phyloP scores from a whole-genome alignment of 2,888 invertebrate genomes.

The Drosophila trichaetosa region DNA sequence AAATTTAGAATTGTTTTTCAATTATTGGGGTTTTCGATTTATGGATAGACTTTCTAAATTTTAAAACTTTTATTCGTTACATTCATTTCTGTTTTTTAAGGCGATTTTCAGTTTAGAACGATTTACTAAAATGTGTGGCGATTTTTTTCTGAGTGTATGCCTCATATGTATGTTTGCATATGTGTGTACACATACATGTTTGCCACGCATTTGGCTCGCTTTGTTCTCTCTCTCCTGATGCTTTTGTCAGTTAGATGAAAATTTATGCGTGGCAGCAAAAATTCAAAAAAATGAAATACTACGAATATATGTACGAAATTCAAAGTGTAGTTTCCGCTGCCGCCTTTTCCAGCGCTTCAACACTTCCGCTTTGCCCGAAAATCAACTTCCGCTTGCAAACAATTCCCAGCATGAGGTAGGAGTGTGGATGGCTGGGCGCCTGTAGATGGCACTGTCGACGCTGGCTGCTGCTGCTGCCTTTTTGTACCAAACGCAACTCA shows the following conservation, averaged over 20 bases:
- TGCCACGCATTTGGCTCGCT: constrained; percentile 28
- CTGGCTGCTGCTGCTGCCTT: constrained; percentile 21
- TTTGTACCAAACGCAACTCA: constrained; percentile 49
- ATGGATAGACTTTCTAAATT: too few relatives aligned
- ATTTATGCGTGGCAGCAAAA: constrained; percentile 61
- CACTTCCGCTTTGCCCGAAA: constrained; percentile 75
- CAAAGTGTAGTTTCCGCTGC: constrained; percentile 35
- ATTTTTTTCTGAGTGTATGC: background rate
- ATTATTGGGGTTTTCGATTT: too few relatives aligned
- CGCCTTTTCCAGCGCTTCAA: constrained; percentile 47
- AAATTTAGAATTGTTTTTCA: too few relatives aligned
- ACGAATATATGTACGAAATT: constrained; percentile 57
- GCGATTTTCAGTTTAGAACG: background rate
- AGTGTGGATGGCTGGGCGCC: constrained; percentile 1
- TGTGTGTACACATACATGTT: background rate
- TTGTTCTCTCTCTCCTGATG: constrained; percentile 25
- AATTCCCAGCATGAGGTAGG: constrained; percentile 58
- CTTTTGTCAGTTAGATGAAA: constrained; percentile 62
- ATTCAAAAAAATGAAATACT: constrained; percentile 24
- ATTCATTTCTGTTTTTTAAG: background rate
- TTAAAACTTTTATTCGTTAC: background rate
- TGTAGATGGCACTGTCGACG: constrained; percentile 2
- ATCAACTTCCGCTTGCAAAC: constrained; percentile 76
- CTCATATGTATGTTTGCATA: background rate
- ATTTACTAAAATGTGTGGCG: background rate